These are phyloP conservation scores for Stictocephala bisonia DNA, from an alignment of 2,888 invertebrate species.

Conservation along the genomic window DNA sequence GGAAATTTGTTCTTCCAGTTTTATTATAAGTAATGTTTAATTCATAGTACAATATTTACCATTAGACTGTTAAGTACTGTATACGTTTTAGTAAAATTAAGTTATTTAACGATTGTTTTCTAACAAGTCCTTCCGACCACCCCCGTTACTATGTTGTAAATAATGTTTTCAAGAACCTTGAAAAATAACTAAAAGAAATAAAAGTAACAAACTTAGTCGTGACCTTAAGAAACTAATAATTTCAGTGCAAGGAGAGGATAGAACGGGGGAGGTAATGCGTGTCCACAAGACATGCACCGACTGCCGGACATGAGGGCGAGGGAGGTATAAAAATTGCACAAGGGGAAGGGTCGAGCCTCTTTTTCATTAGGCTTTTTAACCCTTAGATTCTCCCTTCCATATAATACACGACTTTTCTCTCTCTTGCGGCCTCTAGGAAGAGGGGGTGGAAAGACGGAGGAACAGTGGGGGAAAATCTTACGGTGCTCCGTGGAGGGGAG, in stretches of 20 bases:
- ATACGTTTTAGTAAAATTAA: too few species aligned
- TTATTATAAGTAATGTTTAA: too few species aligned
- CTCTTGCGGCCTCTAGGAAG: constrained; percentile 46
- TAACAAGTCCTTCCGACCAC: too few species aligned
- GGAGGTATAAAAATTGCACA: constrained; percentile 45
- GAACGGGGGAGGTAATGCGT: too few species aligned
- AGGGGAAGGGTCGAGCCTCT: constrained; percentile 40
- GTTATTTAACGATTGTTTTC: too few species aligned
- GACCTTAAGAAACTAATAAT: constrained; percentile 22
- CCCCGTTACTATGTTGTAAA: too few species aligned
- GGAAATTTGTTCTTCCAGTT: too few species aligned
- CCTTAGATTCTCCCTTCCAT: constrained; percentile 49
- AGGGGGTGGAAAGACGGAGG: constrained; percentile 53
- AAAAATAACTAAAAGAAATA: too few species aligned
- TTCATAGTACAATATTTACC: too few species aligned
- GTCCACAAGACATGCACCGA: constrained; percentile 17
- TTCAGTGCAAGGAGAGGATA: constrained; percentile 7
- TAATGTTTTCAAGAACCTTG: too few species aligned
- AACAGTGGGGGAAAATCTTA: constrained; percentile 52
- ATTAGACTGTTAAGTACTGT: too few species aligned
- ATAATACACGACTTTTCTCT: constrained; percentile 39
- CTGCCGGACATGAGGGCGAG: constrained; percentile 13
- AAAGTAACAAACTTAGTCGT: too few species aligned
- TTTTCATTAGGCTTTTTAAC: constrained; percentile 45
- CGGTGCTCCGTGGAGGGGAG: constrained; percentile 52